Conservation (phyloP, 2,113 vertebrate species). For the Hemiprocne comata region DNA sequence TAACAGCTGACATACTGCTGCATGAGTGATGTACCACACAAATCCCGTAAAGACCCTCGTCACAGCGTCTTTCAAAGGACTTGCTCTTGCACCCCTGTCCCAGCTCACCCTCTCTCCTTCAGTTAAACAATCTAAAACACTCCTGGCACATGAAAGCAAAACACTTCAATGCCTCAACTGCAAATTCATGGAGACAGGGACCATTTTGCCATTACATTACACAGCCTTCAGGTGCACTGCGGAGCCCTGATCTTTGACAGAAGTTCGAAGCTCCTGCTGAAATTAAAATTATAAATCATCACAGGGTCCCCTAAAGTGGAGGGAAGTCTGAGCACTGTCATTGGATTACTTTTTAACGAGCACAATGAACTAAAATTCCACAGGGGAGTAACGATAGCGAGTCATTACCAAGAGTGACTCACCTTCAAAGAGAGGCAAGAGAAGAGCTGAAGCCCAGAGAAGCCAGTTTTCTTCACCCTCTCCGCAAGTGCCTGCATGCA, state of each 20-base stretch:
- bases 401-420: background rate
- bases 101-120: background rate
- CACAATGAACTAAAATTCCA: slow-evolving; percentile 3
- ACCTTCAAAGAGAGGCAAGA: slow-evolving; percentile 2
- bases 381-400: background rate
- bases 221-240: background rate
- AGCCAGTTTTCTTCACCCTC: background rate
- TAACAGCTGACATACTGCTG: background rate
- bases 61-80: background rate
- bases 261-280: background rate
- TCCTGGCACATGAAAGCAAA: slow-evolving; percentile 3
- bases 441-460: background rate
- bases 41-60: background rate
- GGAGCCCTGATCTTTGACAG: background rate
- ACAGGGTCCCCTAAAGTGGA: background rate
- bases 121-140: background rate
- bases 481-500: background rate
- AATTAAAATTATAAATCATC: background rate
- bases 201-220: background rate
- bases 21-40: rapidly evolving
- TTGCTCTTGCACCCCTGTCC: background rate
- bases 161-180: background rate
- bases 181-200: background rate
- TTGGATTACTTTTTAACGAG: background rate
- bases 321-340: background rate